Percentiles rank a stretch among this genome's conserved stretches.
phyloP scores from a whole-genome alignment of 2,113 vertebrate species.

The Toxostoma redivivum region DNA sequence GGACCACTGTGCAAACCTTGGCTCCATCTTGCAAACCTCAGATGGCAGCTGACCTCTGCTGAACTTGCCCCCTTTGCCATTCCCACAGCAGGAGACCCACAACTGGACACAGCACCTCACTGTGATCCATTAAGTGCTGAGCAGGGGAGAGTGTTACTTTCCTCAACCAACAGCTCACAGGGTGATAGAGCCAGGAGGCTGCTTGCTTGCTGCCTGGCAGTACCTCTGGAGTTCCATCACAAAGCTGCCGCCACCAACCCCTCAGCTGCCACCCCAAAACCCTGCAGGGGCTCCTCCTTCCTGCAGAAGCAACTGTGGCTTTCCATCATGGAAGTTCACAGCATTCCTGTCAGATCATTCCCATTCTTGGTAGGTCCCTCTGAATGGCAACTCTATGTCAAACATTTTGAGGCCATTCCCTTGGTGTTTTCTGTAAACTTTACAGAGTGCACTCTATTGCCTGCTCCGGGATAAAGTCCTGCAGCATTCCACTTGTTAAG shows the following conservation, averaged over 20 bases:
- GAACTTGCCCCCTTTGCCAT: background rate
- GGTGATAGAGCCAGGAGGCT: background rate
- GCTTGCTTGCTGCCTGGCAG: background rate
- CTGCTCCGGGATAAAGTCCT: background rate
- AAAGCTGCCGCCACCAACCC: background rate
- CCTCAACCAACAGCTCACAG: background rate
- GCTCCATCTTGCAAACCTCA: background rate
- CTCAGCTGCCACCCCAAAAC: background rate
- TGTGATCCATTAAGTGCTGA: too few relatives aligned
- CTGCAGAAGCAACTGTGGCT: background rate
- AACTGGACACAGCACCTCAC: background rate
- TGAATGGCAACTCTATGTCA: background rate
- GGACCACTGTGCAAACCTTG: background rate
- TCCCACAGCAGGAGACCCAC: background rate
- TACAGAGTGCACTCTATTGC: background rate
- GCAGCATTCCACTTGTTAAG: background rate
- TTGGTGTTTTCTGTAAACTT: background rate
- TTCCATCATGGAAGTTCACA: background rate
- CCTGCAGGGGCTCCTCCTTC: background rate
- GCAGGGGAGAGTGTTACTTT: background rate
- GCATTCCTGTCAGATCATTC: background rate
- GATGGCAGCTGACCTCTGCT: background rate
- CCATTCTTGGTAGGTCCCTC: background rate
- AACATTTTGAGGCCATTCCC: background rate
- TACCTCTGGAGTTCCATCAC: background rate